Percentiles rank a stretch among this genome's conserved stretches.
Conservation (phyloP, 2,113 vertebrate genomes). For the Orycteropus afer region DNA sequence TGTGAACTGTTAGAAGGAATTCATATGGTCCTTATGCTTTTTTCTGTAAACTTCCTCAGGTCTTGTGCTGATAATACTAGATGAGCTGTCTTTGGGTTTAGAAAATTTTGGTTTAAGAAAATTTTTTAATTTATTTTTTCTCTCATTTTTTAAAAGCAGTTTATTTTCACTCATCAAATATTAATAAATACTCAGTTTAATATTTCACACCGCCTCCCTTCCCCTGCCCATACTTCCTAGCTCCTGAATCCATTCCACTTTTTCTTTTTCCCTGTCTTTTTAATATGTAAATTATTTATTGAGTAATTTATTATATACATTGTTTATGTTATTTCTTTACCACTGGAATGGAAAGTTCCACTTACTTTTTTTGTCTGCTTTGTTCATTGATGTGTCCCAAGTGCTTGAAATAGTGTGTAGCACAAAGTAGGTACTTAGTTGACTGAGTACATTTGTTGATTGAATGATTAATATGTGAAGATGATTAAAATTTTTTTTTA, state of each 20-base stretch:
- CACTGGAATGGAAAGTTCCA: background rate
- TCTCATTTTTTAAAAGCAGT: background rate
- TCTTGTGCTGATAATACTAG: background rate
- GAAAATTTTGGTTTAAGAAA: background rate
- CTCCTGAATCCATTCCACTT: background rate
- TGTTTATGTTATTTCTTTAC: background rate
- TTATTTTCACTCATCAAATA: background rate
- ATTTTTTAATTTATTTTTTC: background rate
- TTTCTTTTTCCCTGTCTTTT: background rate
- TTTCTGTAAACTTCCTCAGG: background rate
- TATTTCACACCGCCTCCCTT: background rate
- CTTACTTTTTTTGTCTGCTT: background rate
- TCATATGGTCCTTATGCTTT: background rate
- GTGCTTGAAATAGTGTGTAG: background rate
- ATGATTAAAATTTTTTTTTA: slow-evolving; percentile 29
- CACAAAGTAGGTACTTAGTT: background rate
- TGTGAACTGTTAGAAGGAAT: background rate
- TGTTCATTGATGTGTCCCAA: background rate
- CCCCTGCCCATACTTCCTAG: background rate
- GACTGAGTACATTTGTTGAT: background rate
- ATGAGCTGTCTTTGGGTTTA: background rate
- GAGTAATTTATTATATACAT: background rate
- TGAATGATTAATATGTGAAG: background rate
- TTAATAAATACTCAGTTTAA: background rate
- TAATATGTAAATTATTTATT: background rate